Evolutionary conservation across 2,888 invertebrate genomes (phyloP), one percentile per base, ranked within the genome.

Genomic region (Tetranychus truncatus): DNA sequence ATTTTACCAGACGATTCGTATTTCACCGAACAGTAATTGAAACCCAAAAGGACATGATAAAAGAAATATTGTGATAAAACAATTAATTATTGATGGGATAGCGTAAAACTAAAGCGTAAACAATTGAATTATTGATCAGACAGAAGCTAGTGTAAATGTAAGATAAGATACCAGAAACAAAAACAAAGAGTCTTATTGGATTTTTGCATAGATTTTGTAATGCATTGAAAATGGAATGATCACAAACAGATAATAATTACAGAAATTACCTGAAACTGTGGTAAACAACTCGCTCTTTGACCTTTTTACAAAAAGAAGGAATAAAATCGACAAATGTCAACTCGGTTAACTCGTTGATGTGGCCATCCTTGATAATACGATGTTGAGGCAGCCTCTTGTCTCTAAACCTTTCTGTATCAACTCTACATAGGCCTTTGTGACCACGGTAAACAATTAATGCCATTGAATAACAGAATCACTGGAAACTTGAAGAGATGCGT

Each of bases 401-500:
- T 8, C 20, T 24, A 24, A 24, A 24, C 20, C 69, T 18, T 5
- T 69, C 69, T 20, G 69, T 1, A 24, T 20, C 20, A 11, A 69
- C 69, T 21, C 20, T 69, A 20, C 34, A 11, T 11, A 69, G 11
- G 5, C 69, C 69, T 69, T 69, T 69, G 20, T 69, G 69, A 8
- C 69, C 69, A 20, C 69, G 69, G 20, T 69, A 69, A 8, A 69
- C 69, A 69, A 69, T 69, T 24, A 69, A 69, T 5, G 69, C 69
- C 69, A 69, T 69, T 4, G 34, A 34, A 34, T 4, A 34, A 34
- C 34, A 34, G 34, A 34, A 34, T 34, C 34, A 34, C 34, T 34
- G 34, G 4, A 34, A 34, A 34, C 34, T 34, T 24, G 24, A 34
- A 34, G 34, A 34, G 4, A 34, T 34, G 34, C 0, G 34, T 34